Conservation (phyloP, 2,797 vertebrate species). For the Gorsachius magnificus region DNA sequence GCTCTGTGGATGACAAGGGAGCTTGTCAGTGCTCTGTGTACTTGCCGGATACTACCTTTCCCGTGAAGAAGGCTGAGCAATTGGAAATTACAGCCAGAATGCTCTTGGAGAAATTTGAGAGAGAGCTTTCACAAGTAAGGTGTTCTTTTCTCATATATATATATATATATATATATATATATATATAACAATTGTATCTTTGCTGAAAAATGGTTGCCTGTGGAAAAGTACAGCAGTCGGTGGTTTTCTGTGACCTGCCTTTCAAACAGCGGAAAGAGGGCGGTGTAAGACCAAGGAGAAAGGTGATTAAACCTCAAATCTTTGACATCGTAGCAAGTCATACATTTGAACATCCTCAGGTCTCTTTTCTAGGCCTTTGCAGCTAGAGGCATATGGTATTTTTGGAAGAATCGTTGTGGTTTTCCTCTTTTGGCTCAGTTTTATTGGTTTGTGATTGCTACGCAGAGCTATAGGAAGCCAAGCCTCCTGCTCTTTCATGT, state of each 20-base stretch:
- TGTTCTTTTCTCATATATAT: not conserved
- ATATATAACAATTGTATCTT: not conserved
- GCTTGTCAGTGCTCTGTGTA: constrained; percentile 83
- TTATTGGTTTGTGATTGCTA: constrained; percentile 4
- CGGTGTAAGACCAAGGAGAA: not conserved
- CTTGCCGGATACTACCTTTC: constrained; percentile 84
- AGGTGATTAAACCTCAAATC: not conserved
- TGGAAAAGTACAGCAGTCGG: not conserved
- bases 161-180: not conserved
- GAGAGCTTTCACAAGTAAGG: constrained; percentile 76
- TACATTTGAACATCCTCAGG: not conserved
- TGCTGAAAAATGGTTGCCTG: not conserved
- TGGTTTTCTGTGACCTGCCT: not conserved
- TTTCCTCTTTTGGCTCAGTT: not conserved
- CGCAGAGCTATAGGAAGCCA: not conserved
- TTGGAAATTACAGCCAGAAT: constrained; percentile 58
- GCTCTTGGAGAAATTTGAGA: constrained; percentile 63
- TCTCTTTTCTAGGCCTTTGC: not conserved
- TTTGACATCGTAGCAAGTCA: not conserved
- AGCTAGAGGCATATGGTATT: not conserved
- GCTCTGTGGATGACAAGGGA: constrained; percentile 75
- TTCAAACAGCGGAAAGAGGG: not conserved
- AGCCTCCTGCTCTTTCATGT: constrained; percentile 32
- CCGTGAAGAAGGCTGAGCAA: constrained; percentile 79
- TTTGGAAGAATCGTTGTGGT: not conserved